Percentiles rank a stretch among this genome's conserved stretches.
Conservation (phyloP, 1,140 invertebrate genomes). For the Bathynomus jamesi region DNA sequence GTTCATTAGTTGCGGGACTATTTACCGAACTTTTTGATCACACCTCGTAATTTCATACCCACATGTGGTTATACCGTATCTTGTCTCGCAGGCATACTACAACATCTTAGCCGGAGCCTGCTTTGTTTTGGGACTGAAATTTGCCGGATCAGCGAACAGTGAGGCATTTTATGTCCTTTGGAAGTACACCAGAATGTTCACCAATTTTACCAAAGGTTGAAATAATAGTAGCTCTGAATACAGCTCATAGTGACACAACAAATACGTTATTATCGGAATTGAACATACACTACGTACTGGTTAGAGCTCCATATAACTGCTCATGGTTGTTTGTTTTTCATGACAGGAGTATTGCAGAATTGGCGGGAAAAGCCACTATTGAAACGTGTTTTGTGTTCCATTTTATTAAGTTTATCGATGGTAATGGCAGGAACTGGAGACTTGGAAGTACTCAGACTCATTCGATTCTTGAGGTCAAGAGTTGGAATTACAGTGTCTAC, state of each 20-base stretch:
- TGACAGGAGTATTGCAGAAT: too few relatives aligned
- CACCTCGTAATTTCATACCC: too few relatives aligned
- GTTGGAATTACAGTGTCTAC: slow-evolving; percentile 45
- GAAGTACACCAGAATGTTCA: slow-evolving; percentile 59
- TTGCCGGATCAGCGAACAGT: slow-evolving; percentile 80
- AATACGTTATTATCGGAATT: too few relatives aligned
- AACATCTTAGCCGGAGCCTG: slow-evolving; percentile 91
- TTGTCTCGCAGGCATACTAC: slow-evolving; percentile 81
- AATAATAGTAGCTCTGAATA: slow-evolving; percentile 7
- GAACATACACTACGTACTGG: too few relatives aligned
- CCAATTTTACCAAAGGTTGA: slow-evolving; percentile 49
- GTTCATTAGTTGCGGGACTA: too few relatives aligned
- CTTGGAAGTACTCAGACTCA: slow-evolving; percentile 73
- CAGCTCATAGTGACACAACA: too few relatives aligned
- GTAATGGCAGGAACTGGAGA: slow-evolving; percentile 91
- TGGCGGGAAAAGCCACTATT: slow-evolving; percentile 71
- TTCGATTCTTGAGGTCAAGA: slow-evolving; percentile 67
- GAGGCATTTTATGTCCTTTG: slow-evolving; percentile 68
- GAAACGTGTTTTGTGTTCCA: slow-evolving; percentile 78
- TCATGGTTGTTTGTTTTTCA: too few relatives aligned
- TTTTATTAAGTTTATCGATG: slow-evolving; percentile 70
- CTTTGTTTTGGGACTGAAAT: slow-evolving; percentile 86
- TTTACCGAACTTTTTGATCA: too few relatives aligned
- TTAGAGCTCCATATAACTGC: too few relatives aligned
- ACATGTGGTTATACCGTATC: too few relatives aligned